These are phyloP conservation scores for Loriculus beryllinus DNA, from an alignment of 2,797 vertebrate species.

Conservation along the genomic window DNA sequence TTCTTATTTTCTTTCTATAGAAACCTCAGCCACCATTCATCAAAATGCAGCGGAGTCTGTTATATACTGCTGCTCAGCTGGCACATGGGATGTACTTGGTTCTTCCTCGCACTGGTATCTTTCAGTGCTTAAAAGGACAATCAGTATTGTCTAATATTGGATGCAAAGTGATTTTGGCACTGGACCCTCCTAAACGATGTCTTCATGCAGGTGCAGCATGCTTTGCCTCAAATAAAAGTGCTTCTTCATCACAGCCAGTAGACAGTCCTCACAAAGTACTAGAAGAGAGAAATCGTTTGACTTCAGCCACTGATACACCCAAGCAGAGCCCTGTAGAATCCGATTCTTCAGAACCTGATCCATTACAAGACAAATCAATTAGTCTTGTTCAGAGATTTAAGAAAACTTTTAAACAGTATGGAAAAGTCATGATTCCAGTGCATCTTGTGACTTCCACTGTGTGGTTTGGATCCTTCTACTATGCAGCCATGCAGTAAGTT, in stretches of 20 bases:
- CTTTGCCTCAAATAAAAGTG: conserved; percentile 69
- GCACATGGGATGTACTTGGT: conserved; percentile 54
- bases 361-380: conserved; percentile 91
- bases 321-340: conserved; percentile 28
- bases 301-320: background rate
- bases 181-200: conserved; percentile 61
- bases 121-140: conserved; percentile 62
- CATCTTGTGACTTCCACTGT: conserved; percentile 90
- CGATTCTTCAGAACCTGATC: conserved; percentile 80
- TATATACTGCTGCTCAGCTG: conserved; percentile 66
- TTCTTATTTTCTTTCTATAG: conserved; percentile 32
- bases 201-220: conserved; percentile 72
- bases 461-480: conserved; percentile 96
- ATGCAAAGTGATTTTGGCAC: conserved; percentile 55
- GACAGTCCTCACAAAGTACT: conserved; percentile 1
- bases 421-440: conserved; percentile 95
- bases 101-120: conserved; percentile 24
- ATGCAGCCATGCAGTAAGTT: conserved; percentile 96
- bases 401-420: conserved; percentile 94
- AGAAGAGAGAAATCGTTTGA: background rate
- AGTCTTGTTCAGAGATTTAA: conserved; percentile 92
- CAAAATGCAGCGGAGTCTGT: conserved; percentile 78
- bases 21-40: conserved; percentile 10
- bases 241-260: conserved; percentile 20
- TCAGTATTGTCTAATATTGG: background rate